These are phyloP conservation scores for Charaxes varanes DNA, from an alignment of 1,140 invertebrate species.

Conservation along the genomic window DNA sequence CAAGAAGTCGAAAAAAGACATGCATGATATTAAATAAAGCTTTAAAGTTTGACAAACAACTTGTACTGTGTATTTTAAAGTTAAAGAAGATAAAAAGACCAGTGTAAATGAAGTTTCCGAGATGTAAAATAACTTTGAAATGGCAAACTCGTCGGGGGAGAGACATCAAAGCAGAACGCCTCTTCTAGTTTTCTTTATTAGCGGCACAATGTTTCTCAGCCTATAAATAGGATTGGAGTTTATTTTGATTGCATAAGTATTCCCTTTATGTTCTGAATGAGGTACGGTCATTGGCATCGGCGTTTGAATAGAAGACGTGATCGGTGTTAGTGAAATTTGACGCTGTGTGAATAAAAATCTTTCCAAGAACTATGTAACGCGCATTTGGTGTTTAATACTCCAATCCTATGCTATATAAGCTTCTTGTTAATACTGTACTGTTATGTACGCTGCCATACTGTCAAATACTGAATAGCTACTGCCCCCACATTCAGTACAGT, in stretches of 20 bases:
- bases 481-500: too few species aligned
- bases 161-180: constrained; percentile 2
- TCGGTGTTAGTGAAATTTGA: constrained; percentile 31
- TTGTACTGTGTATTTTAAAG: too few species aligned
- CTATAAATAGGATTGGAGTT: constrained; percentile 22
- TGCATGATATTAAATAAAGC: too few species aligned
- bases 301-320: constrained; percentile 33
- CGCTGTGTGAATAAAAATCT: constrained; percentile 7
- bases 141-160: not conserved
- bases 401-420: too few species aligned
- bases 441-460: too few species aligned
- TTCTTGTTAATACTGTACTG: too few species aligned
- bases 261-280: constrained; percentile 25
- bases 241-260: constrained; percentile 34
- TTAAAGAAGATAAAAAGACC: too few species aligned
- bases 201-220: constrained; percentile 3
- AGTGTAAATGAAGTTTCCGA: too few species aligned
- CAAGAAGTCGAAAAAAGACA: too few species aligned
- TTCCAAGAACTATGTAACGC: constrained; percentile 1
- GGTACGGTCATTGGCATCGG: constrained; percentile 29
- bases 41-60: too few species aligned
- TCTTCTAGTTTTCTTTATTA: constrained; percentile 15
- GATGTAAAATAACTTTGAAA: not conserved
- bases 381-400: too few species aligned
- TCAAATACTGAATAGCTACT: too few species aligned